Evolutionary conservation across 2,888 invertebrate genomes (phyloP).

Genomic region (Petrolisthes manimaculis): DNA sequence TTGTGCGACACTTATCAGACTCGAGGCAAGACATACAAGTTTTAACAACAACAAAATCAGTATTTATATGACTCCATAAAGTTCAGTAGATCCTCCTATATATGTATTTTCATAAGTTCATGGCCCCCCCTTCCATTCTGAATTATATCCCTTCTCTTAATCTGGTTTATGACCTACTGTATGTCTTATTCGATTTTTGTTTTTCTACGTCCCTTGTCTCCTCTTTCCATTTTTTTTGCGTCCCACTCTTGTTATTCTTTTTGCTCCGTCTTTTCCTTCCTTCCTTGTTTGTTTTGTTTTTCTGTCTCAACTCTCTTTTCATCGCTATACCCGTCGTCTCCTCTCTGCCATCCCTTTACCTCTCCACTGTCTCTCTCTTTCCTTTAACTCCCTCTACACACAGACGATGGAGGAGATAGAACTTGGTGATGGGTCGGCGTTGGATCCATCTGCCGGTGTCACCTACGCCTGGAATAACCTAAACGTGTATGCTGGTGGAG

Average conservation of each 20-base stretch:
- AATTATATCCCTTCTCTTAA: no score
- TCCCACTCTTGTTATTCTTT: neutral
- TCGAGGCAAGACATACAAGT: no score
- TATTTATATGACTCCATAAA: no score
- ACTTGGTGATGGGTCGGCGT: neutral
- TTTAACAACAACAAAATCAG: no score
- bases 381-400: neutral
- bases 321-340: neutral
- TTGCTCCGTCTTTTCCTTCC: neutral
- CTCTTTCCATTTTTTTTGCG: no score
- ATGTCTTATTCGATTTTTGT: no score
- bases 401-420: conserved; percentile 31
- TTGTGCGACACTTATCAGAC: no score
- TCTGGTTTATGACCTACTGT: no score
- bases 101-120: no score
- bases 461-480: conserved; percentile 85
- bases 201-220: no score
- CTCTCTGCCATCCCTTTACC: neutral
- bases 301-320: neutral
- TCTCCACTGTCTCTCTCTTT: neutral
- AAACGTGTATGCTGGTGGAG: conserved; percentile 76
- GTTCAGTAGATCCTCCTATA: no score
- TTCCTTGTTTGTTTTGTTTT: neutral
- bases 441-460: conserved; percentile 69
- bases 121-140: no score